Percentiles rank a stretch among this genome's conserved stretches.
phyloP scores from a whole-genome alignment of 2,797 vertebrate genomes.

The Nothura maculosa region DNA sequence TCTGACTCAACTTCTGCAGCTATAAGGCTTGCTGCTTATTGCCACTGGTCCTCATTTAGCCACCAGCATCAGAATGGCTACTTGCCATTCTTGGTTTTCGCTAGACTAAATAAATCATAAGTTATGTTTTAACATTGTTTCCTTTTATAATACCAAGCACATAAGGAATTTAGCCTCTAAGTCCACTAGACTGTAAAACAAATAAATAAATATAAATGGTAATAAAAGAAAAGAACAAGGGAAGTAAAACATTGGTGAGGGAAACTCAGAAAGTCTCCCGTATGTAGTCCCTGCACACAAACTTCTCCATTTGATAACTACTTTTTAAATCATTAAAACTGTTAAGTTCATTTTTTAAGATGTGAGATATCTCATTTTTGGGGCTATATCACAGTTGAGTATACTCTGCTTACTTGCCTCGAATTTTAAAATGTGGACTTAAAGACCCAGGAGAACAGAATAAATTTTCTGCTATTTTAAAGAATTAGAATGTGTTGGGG shows the following conservation, averaged over 20 bases:
- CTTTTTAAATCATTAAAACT: not conserved
- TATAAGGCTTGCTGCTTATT: not conserved
- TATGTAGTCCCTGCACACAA: not conserved
- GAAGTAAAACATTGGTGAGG: not conserved
- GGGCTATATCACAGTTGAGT: not conserved
- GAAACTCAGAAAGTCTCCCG: conserved; percentile 15
- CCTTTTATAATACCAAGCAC: not conserved
- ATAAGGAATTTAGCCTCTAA: conserved; percentile 32
- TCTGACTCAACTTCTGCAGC: not conserved
- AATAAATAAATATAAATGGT: conserved; percentile 59
- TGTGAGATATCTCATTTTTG: not conserved
- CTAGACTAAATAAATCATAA: not conserved
- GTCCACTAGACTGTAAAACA: conserved; percentile 18
- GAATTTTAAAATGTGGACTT: conserved; percentile 48
- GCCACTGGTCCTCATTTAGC: not conserved
- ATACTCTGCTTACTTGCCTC: conserved; percentile 5
- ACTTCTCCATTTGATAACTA: not conserved
- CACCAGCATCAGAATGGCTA: not conserved
- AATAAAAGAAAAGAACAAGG: not conserved
- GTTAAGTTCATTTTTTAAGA: not conserved
- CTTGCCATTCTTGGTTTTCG: not conserved
- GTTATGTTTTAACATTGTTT: not conserved
- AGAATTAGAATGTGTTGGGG: conserved; percentile 38
- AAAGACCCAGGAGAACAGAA: conserved; percentile 55
- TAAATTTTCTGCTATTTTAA: conserved; percentile 56